Conservation (phyloP, 2,888 invertebrate species). For the Buathra laborator region DNA sequence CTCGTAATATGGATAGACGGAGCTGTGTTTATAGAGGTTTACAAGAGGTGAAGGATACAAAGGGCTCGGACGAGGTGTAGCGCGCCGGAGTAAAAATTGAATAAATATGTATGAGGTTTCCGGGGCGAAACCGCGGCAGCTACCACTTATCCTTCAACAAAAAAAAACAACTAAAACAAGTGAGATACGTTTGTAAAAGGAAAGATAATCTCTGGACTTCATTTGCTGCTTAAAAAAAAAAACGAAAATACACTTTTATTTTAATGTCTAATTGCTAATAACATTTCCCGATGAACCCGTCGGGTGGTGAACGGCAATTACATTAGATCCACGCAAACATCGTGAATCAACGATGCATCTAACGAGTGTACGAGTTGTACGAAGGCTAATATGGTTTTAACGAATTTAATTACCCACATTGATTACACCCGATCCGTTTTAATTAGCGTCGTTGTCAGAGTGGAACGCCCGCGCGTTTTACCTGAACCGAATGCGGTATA, state of each 20-base stretch:
- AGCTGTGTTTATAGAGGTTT: conserved; percentile 48
- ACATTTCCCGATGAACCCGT: conserved; percentile 27
- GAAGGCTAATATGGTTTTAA: conserved; percentile 51
- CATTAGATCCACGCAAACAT: conserved; percentile 48
- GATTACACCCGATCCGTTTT: conserved; percentile 60
- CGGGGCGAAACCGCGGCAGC: conserved; percentile 16
- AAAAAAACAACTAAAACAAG: conserved; percentile 19
- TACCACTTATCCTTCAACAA: conserved; percentile 39
- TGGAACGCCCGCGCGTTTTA: conserved; percentile 30
- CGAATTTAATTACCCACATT: conserved; percentile 63
- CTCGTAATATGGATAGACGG: conserved; percentile 60
- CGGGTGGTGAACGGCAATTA: conserved; percentile 33
- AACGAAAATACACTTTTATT: not conserved
- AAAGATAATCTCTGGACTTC: not conserved
- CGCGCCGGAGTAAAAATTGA: conserved; percentile 14
- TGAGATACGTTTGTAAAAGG: not conserved
- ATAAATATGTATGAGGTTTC: conserved; percentile 64
- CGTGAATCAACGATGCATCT: conserved; percentile 43
- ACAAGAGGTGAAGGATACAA: conserved; percentile 32
- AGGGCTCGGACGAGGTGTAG: conserved; percentile 37
- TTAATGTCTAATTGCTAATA: not conserved
- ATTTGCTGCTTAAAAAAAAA: conserved; percentile 1
- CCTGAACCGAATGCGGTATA: conserved; percentile 34
- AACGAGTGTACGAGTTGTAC: conserved; percentile 26
- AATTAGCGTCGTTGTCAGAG: conserved; percentile 50